Percentiles rank a stretch among this genome's conserved stretches.
These are phyloP conservation scores for Hipposideros larvatus DNA, from an alignment of 2,797 vertebrate genomes.

Conservation along the genomic window DNA sequence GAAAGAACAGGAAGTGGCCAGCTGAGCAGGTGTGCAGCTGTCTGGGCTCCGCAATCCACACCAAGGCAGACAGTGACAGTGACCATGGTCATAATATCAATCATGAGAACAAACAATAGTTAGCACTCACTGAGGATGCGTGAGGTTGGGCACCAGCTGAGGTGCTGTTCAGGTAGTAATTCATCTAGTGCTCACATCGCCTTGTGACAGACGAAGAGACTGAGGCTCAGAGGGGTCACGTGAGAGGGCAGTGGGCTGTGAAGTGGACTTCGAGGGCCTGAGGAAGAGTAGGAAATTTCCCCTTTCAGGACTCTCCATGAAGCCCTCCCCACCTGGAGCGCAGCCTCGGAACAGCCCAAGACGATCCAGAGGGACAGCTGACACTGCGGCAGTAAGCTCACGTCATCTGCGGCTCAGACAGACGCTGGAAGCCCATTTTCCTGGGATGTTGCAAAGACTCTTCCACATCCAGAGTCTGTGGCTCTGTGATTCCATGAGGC, in stretches of 20 bases:
- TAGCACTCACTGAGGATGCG: accelerated
- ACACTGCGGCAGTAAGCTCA: accelerated
- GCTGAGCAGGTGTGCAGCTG: accelerated
- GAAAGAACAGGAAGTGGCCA: background rate
- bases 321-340: background rate
- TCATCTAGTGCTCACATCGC: accelerated
- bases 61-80: background rate
- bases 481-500: background rate
- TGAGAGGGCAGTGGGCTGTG: accelerated
- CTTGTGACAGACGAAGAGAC: accelerated
- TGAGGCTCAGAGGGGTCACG: background rate
- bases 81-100: accelerated
- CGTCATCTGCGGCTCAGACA: accelerated
- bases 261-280: background rate
- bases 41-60: background rate
- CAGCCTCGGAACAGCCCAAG: background rate
- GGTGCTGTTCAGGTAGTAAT: accelerated
- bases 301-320: background rate
- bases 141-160: background rate
- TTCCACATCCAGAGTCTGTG: background rate
- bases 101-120: accelerated
- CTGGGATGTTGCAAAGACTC: background rate
- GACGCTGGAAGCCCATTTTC: background rate
- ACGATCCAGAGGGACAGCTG: accelerated
- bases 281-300: background rate